Percentiles rank a stretch among this genome's conserved stretches.
Evolutionary conservation across 2,113 vertebrate genomes (phyloP).

Genomic region (Nothoprocta perdicaria): DNA sequence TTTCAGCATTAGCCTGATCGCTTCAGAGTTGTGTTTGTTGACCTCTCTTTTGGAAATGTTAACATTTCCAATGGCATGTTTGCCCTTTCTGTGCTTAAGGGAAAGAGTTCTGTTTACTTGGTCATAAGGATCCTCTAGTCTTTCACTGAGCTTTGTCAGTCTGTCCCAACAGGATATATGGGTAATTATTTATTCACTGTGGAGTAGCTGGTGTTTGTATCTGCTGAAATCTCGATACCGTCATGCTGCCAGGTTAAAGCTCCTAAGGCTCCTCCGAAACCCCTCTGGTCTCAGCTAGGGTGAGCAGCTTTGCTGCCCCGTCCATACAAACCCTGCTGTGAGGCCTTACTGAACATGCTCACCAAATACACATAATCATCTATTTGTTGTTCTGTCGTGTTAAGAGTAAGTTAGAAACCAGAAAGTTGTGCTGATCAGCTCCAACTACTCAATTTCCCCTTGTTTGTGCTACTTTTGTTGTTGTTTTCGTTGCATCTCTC

Average conservation of each 20-base stretch:
- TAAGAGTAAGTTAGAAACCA: neutral
- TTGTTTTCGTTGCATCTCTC: neutral
- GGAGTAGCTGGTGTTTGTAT: constrained; percentile 56
- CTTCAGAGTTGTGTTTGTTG: neutral
- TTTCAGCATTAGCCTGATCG: neutral
- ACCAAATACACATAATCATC: neutral
- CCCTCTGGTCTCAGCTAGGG: neutral
- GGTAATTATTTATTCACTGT: constrained; percentile 68
- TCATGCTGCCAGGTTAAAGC: constrained; percentile 42
- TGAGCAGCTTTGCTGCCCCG: constrained; percentile 36
- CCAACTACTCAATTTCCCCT: neutral
- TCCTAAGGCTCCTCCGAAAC: constrained; percentile 47
- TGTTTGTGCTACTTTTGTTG: neutral
- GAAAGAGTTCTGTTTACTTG: constrained; percentile 21
- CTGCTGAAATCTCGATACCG: constrained; percentile 44
- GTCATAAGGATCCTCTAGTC: constrained; percentile 12
- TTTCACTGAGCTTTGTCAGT: constrained; percentile 44
- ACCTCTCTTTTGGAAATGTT: neutral
- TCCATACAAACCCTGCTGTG: neutral
- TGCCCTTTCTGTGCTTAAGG: neutral
- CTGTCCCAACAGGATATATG: constrained; percentile 55
- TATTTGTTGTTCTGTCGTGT: neutral
- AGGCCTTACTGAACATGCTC: neutral
- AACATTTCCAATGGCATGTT: neutral
- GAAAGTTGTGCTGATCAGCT: neutral